Evolutionary conservation across 2,888 invertebrate genomes (phyloP), one percentile per base, ranked within the genome.

Genomic region (Cataglyphis altisquamis): DNA sequence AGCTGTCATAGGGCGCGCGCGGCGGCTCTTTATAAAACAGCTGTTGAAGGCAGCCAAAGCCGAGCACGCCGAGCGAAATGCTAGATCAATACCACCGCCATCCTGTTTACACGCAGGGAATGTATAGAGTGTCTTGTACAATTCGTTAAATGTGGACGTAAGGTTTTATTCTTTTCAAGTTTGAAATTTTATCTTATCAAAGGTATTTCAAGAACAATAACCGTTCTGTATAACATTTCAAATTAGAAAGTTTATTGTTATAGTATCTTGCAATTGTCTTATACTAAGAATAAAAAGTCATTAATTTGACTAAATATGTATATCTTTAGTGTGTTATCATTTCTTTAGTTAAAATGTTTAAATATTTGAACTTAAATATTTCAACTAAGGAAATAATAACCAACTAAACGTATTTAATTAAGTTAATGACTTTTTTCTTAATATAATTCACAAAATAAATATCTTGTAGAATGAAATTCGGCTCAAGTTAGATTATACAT

Each of bases 1-100:
- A 63, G 80, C 68, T 67, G 86, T 86, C 85, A 87, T 68, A 64
- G 72, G 73, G 36, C 83, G 75, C 83, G 75, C 75, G 87, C 77
- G 90, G 86, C 60, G 78, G 89, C 87, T 87, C 89, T 86, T 88
- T 87, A 67, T 86, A 82, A 87, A 91, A 91, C 91, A 91, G 91
- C 91, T 91, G 91, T 91, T 91, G 87, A 83, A 86, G 74, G 84
- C 85, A 84, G 84, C 84, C 88, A 90, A 91, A 91, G 91, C 88
- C 91, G 48, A n/a, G 48, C 48, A 77, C 82, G 85, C 85, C 86
- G 83, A 84, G 67, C 86, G 83, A 88, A 87, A 88, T 83, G 86
- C 84, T 89, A 88, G 90, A 91, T 91, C 91, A 91, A 91, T 91
- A 91, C 90, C 60, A 80, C 64, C 60, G 73, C 77, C 86, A 64